phyloP scores from a whole-genome alignment of 2,113 vertebrate genomes.

The Brachyhypopomus occidentalis region DNA sequence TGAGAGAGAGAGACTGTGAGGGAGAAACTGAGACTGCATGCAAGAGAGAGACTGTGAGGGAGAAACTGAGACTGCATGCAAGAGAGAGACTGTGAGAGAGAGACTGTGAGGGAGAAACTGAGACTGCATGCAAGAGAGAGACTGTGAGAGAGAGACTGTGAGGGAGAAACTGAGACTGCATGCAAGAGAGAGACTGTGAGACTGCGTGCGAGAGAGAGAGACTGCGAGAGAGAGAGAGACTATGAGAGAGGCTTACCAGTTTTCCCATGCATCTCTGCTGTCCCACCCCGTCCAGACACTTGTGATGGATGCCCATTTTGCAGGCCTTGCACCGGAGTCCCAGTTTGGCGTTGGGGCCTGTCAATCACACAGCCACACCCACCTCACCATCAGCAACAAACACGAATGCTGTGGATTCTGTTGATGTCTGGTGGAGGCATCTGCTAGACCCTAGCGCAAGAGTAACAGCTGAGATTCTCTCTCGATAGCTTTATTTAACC shows the following conservation, averaged over 20 bases:
- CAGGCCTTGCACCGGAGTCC: conserved; percentile 97
- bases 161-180: too few relatives aligned
- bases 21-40: too few relatives aligned
- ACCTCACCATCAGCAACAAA: conserved; percentile 11
- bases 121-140: background rate
- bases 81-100: too few relatives aligned
- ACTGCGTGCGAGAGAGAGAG: background rate
- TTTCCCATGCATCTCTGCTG: conserved; percentile 96
- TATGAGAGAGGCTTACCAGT: conserved; percentile 80
- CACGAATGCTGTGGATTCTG: background rate
- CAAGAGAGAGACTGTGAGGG: too few relatives aligned
- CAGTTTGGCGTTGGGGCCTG: conserved; percentile 84
- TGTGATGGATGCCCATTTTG: conserved; percentile 99
- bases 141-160: too few relatives aligned
- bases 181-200: background rate
- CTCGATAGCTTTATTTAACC: background rate
- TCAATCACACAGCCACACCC: conserved; percentile 38
- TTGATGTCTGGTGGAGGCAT: background rate
- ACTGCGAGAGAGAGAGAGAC: conserved; percentile 9
- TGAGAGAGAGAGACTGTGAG: too few relatives aligned
- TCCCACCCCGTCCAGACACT: conserved; percentile 85
- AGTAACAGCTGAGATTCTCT: background rate
- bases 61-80: too few relatives aligned
- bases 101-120: too few relatives aligned
- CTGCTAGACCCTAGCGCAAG: background rate